Evolutionary conservation across 2,797 vertebrate genomes (phyloP), one percentile per base, ranked within the genome.

Genomic region (Platyrinchus mystaceus): DNA sequence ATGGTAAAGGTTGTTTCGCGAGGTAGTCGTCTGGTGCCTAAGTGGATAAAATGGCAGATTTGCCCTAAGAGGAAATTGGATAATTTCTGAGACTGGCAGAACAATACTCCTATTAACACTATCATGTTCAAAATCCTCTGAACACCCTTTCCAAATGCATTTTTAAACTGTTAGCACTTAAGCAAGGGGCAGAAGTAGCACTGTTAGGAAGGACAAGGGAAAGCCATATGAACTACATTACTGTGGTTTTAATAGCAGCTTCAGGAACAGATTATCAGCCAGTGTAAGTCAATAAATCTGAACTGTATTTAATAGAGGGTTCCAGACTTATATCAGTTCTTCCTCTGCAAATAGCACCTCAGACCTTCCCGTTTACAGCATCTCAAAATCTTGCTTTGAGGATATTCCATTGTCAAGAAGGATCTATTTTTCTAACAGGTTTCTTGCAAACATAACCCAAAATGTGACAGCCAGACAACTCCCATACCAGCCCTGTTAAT

Each of bases 21-120:
- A 77, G 70, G 77, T 58, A 76, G 56, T 70, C 89, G 83, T 91
- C 87, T 84, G 44, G 52, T 88, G 77, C 84, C 75, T 93, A 92
- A 73, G 36, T 78, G 63, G 74, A 86, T 91, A 83, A 96, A 95
- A 75, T 62, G 70, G 76, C 59, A 87, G 60, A 63, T 93, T 85
- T 59, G 80, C 82, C 49, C 87, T 91, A 53, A 73, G 77, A 95
- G 66, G 78, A 95, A 94, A 78, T 37, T 2, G 49, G 10, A 53
- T 78, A 90, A 87, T 90, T 88, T 83, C 83, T 69, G 67, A 95
- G 91, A 88, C 83, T 59, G 67, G 53, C 59, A 83, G 78, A 93
- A 89, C 49, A 91, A 76, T 21, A 55, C 46, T 93, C 19, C 67
- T 43, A 22, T 75, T 97, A 90, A 69, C 46, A 64, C 68, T 34